Conservation (phyloP, 1,140 invertebrate species). For the Drosophila pseudoobscura region DNA sequence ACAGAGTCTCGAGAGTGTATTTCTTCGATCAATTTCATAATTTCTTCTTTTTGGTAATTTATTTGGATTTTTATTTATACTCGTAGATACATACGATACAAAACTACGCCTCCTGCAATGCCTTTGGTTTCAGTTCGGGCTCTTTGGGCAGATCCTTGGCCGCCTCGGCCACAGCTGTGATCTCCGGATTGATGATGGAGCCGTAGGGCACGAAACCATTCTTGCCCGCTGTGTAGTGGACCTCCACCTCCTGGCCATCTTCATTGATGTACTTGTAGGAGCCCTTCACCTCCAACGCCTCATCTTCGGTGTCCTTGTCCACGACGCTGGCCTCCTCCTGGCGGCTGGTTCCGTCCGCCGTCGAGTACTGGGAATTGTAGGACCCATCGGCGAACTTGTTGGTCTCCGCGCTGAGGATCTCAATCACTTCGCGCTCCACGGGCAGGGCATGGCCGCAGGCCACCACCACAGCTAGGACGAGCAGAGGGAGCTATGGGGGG, state of each 20-base stretch:
- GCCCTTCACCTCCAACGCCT: constrained; percentile 65
- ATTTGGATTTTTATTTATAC: neutral
- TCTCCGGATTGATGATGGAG: constrained; percentile 61
- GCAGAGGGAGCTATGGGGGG: constrained; percentile 46
- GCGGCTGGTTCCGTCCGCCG: constrained; percentile 59
- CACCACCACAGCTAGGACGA: constrained; percentile 32
- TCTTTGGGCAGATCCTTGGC: constrained; percentile 72
- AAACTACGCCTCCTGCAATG: neutral
- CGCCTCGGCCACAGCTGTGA: constrained; percentile 62
- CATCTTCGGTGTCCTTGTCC: constrained; percentile 48
- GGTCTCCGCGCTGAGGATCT: constrained; percentile 61
- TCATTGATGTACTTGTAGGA: constrained; percentile 72
- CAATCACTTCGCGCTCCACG: constrained; percentile 33
- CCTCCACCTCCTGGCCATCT: constrained; percentile 58
- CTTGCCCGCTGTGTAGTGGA: constrained; percentile 73
- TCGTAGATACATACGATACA: no score
- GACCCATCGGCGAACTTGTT: constrained; percentile 54
- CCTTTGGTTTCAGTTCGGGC: constrained; percentile 2
- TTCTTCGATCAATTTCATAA: no score
- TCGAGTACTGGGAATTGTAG: constrained; percentile 40
- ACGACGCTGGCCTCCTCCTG: constrained; percentile 41
- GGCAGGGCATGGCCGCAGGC: constrained; percentile 28
- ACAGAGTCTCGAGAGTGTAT: no score
- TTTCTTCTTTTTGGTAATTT: constrained; percentile 8
- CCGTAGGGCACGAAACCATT: constrained; percentile 77